Evolutionary conservation across 2,888 invertebrate genomes (phyloP), one percentile per base, ranked within the genome.

Genomic region (Pandemis heparana): DNA sequence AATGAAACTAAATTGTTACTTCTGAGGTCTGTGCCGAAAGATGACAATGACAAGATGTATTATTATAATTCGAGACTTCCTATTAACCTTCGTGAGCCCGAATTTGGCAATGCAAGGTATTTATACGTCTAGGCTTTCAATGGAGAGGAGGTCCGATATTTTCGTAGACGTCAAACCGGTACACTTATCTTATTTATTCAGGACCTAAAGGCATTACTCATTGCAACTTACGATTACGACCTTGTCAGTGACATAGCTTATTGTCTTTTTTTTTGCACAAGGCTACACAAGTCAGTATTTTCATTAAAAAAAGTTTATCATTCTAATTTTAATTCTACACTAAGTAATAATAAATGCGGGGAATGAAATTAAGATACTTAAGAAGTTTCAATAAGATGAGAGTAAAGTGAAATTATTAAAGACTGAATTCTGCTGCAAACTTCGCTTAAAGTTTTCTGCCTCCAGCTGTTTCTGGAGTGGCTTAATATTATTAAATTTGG

Each of bases 21-120:
- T 53, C 51, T 2, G 4, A 5, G 56, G 23, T 23, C 12, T 23
- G 23, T 23, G 12, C 56, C 10, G 0, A 23, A 23, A 18, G 56
- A 56, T 56, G 56, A 56, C 56, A 23, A 56, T 56, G 56, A 46
- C 63, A 46, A 46, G 46, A 63, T 32, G 63, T 63, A 56, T 72
- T 71, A 66, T 73, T 23, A 43, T 66, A 60, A 67, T 67, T 60
- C 64, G 51, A 46, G 56, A 60, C 59, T 51, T 69, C 41, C 69
- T 32, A 69, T 74, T 65, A 61, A 70, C 74, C 69, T 74, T 74
- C 69, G 60, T 53, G 32, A 43, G 32, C 16, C 74, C 74, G 65
- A 74, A 65, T 65, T 70, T 18, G 60, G 74, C 38, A 65, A 65
- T 70, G 65, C 74, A 41, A 74, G 65, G 65, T 74, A 64, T 73